Base-by-base conservation (phyloP, 2,797 vertebrate species). In the Trachops cirrhosus region DNA sequence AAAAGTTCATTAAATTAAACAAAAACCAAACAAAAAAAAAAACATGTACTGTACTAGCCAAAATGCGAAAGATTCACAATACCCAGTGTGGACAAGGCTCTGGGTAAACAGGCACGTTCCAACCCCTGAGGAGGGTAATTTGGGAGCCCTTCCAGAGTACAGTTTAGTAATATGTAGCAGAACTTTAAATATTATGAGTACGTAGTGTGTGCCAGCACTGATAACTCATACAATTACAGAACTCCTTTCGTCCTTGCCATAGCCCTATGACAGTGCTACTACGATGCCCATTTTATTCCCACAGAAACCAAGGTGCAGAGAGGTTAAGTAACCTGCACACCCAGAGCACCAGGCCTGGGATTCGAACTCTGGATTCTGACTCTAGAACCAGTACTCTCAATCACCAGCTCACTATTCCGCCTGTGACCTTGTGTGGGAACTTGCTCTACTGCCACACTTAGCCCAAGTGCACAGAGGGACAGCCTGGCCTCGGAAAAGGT, bases 201-300 rank as follows among this genome's bases (percentile, higher is more conserved):
- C 22, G 29, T 50, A 41, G 22, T 68, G 34, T 8, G 24, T 32
- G 32, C 50, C 39, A 79, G 64, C 48, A 19, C 80, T 16, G 39
- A 19, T 22, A 11, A 78, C 15, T 84, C 59, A 32, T 2, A 24
- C 8, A 44, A 77, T 88, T 52, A 21, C 2, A 62, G 48, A 75
- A 75, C 9, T n/a, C 74, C 6, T 68, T 26, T 37, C 19, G 32
- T 29, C 41, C 59, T 44, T 44, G 50, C 68, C 57, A 18, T 2
- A 29, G 5, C 54, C 24, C 46, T 34, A 0, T 1, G 21, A 39
- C 4, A n/a, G 14, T 24, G 83, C 64, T 32, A 11, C 1, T 1
- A 9, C 46, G 19, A 1, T 5, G 48, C 39, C 44, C 7, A 14
- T 26, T 59, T 75, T 41, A 73, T 46, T 77, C 57, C 9, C 41